Evolutionary conservation across 2,113 vertebrate genomes (phyloP).

Genomic region (Hydrochoerus hydrochaeris): DNA sequence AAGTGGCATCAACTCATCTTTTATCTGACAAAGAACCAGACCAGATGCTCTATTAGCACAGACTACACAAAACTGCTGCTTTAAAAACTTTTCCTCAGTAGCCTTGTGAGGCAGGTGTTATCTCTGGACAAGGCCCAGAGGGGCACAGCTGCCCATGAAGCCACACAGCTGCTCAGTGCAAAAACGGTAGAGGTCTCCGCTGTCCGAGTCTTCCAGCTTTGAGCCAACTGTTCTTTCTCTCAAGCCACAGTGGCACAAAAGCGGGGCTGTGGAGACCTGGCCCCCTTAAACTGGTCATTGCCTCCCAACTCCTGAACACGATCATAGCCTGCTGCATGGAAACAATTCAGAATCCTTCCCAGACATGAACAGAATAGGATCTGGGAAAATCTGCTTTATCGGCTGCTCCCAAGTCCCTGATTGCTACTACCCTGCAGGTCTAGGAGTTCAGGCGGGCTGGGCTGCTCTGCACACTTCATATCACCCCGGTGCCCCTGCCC

Average conservation of each 20-base stretch:
- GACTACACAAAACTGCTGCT: not conserved
- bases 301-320: not conserved
- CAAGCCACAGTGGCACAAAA: no score
- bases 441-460: not conserved
- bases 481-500: not conserved
- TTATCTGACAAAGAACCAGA: not conserved
- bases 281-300: not conserved
- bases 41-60: not conserved
- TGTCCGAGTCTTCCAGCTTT: not conserved
- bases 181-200: not conserved
- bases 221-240: not conserved
- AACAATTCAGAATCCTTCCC: not conserved
- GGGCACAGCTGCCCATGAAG: not conserved
- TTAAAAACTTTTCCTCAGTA: not conserved
- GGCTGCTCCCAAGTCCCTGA: not conserved
- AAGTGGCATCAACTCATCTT: not conserved
- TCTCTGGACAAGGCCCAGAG: not conserved
- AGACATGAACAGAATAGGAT: not conserved
- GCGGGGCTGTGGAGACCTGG: not conserved
- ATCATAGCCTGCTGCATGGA: not conserved
- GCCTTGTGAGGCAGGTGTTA: not conserved
- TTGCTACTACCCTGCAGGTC: accelerated
- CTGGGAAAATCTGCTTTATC: not conserved
- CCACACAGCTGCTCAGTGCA: not conserved
- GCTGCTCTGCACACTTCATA: not conserved